Base-by-base conservation (phyloP, 1,140 invertebrate species). In the Ephestia elutella region DNA sequence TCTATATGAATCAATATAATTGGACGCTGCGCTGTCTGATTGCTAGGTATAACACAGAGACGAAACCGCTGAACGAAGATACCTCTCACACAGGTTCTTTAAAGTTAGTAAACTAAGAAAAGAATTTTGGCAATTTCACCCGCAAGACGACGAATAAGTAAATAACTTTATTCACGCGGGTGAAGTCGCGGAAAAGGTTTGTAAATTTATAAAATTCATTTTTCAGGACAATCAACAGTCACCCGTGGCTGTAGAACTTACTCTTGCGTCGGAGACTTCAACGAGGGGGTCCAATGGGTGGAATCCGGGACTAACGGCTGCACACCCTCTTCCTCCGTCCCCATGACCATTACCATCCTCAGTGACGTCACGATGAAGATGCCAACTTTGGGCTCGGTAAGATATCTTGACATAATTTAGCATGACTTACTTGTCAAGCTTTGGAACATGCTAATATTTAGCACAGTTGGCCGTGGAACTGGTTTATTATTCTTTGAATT, bases 181-280 rank as follows among this genome's bases (percentile, higher is more conserved):
- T n/a, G n/a, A n/a, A n/a, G n/a, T n/a, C n/a, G n/a, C n/a, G n/a
- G n/a, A n/a, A n/a, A n/a, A n/a, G n/a, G n/a, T n/a, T n/a, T n/a
- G n/a, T n/a, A n/a, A n/a, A n/a, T n/a, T n/a, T n/a, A n/a, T n/a
- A 32, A 32, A 32, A 32, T 32, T 11, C 9, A 32, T 32, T 2
- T 62, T 70, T 15, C 49, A 81, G 77, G 71, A 30, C 60, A 70
- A 19, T 68, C 66, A 44, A 7, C 67, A 54, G 3, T 60, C 64
- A 5, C 28, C 56, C 0, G 38, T 44, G 66, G 65, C 1, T 86
- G 82, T 56, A 60, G 60, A 0, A 75, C 57, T 11, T 73, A 78
- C 57, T 70, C 65, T 0, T 89, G 87, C 57, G 53, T 77, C 0
- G 87, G 87, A 0, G 78, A 89, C 60, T 89, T 78, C 66, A 82